Conservation (phyloP, 1,140 invertebrate genomes). For the Rhynchophorus ferrugineus region DNA sequence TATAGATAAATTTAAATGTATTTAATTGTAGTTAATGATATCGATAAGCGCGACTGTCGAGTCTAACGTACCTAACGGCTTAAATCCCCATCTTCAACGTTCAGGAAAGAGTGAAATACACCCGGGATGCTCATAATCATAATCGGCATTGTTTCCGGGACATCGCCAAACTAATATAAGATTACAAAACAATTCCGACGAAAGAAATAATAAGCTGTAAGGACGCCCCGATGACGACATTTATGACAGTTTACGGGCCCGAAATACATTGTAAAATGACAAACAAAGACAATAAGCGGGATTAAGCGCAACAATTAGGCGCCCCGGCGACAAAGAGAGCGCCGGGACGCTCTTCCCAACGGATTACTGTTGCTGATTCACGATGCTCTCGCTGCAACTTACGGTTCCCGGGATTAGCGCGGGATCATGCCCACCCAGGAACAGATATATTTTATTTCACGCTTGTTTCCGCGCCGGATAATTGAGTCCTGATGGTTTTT, state of each 20-base stretch:
- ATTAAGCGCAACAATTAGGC: constrained; percentile 35
- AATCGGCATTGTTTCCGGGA: background rate
- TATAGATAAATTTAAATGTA: too few species aligned
- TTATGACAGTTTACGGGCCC: constrained; percentile 32
- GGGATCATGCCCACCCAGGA: background rate
- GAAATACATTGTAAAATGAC: constrained; percentile 31
- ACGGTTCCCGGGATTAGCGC: constrained; percentile 16
- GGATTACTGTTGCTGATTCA: constrained; percentile 36
- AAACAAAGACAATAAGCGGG: constrained; percentile 33
- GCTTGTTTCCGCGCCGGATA: background rate
- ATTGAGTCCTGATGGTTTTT: too few species aligned
- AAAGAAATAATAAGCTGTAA: background rate
- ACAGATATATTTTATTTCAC: background rate
- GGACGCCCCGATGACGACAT: constrained; percentile 14
- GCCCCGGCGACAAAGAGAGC: constrained; percentile 23
- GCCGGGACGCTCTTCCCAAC: constrained; percentile 28
- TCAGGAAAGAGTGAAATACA: too few species aligned
- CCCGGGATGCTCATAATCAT: background rate
- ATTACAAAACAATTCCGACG: background rate
- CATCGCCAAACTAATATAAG: background rate
- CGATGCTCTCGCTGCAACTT: constrained; percentile 20
- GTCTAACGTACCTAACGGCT: too few species aligned
- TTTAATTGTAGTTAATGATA: too few species aligned
- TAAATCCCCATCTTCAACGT: too few species aligned
- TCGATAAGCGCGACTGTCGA: too few species aligned